These are phyloP conservation scores for Typhlomys cinereus DNA, from an alignment of 2,113 vertebrate genomes.

Conservation along the genomic window DNA sequence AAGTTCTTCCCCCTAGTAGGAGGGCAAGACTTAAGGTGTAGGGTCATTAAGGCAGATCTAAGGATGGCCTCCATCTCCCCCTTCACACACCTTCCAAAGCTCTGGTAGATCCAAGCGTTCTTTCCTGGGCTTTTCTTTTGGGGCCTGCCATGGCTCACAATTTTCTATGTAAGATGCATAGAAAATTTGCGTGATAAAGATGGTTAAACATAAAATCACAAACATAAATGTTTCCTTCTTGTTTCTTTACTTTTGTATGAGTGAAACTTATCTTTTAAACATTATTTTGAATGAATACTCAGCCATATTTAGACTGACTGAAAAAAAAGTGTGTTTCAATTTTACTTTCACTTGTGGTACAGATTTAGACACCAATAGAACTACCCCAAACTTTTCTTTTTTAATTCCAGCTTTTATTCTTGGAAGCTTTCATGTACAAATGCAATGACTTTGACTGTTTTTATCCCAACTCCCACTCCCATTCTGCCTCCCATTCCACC, in stretches of 20 bases:
- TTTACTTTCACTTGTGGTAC: background rate
- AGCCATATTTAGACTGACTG: slow-evolving; percentile 18
- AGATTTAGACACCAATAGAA: background rate
- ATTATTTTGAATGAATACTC: background rate
- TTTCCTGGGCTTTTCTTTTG: background rate
- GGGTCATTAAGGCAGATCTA: background rate
- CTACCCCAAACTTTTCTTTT: too few relatives aligned
- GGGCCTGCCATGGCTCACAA: background rate
- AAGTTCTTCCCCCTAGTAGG: background rate
- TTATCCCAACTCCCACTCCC: too few relatives aligned
- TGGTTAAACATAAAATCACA: background rate
- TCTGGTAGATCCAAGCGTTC: background rate
- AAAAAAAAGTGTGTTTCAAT: background rate
- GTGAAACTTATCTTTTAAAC: slow-evolving; percentile 31
- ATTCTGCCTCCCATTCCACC: too few relatives aligned
- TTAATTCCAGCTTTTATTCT: too few relatives aligned
- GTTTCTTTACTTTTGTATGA: slow-evolving; percentile 34
- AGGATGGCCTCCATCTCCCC: too few relatives aligned
- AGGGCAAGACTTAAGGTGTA: background rate
- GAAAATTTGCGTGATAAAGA: background rate
- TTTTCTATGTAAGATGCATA: background rate
- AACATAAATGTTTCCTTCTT: slow-evolving; percentile 5
- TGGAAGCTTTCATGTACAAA: too few relatives aligned
- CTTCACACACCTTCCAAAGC: background rate
- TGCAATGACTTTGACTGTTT: too few relatives aligned